Base-by-base conservation (phyloP, 2,888 invertebrate species). In the Aphidoletes aphidimyza region DNA sequence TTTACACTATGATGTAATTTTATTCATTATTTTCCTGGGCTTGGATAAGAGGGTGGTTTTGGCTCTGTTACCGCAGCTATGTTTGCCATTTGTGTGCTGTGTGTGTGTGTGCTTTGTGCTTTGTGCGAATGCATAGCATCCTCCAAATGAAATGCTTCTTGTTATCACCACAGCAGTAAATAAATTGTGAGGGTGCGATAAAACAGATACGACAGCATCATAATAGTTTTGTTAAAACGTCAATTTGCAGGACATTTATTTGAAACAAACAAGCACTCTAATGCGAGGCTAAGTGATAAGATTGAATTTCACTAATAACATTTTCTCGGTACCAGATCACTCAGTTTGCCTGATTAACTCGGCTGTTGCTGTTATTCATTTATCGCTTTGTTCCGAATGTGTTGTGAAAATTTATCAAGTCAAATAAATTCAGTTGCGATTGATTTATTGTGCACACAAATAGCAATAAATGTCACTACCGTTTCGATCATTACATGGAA, bases 1-100 rank as follows among this genome's bases (percentile, higher is more conserved):
- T 84, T 85, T 84, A 85, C 85, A 85, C 85, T 84, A 83, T 84
- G 83, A 84, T 84, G 84, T 84, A 84, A 84, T 84, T 78, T 84
- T 84, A 84, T 84, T 84, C 84, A 84, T 83, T 84, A 37, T 49
- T 83, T 83, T 49, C 49, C 49, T 84, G 14, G n/a, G n/a, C n/a
- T n/a, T n/a, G 42, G 83, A 42, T 83, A 83, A 83, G 83, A 83
- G 83, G 83, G 83, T 83, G 83, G 83, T 42, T 42, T 83, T n/a
- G 39, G 9, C 54, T 54, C 2, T 54, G 34, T 81, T 11, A 81
- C 81, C 81, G 81, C 81, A 81, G 26, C 54, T 8, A 78, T 83
- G 83, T 83, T 42, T 39, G 42, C 26, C 45, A 42, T 83, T 42
- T 26, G 26, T 83, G 45, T 45, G 45, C 39, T 8, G 11, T 5